Evolutionary conservation across 1,140 invertebrate genomes (phyloP), one percentile per base, ranked within the genome.

Genomic region (Theocolax elegans): DNA sequence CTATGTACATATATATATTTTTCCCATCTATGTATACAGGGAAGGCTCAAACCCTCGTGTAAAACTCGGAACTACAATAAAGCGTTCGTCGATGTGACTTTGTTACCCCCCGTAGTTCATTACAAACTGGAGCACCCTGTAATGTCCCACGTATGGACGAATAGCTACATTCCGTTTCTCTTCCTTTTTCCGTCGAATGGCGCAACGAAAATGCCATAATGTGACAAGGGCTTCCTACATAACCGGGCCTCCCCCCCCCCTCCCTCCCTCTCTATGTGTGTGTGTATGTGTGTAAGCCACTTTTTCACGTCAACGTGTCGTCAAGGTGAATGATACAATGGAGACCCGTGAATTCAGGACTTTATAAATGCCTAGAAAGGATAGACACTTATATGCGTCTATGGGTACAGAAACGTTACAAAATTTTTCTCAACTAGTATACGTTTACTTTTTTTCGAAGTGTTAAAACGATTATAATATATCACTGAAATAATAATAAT

Each of bases 241-340:
- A n/a, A n/a, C n/a, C n/a, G n/a, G n/a, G n/a, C n/a, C n/a, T n/a
- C n/a, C n/a, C n/a, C n/a, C n/a, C n/a, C n/a, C n/a, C n/a, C n/a
- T n/a, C n/a, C n/a, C n/a, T n/a, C n/a, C n/a, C n/a, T n/a, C n/a
- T n/a, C n/a, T n/a, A n/a, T n/a, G n/a, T n/a, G n/a, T n/a, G n/a
- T n/a, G n/a, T n/a, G n/a, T n/a, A n/a, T n/a, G n/a, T n/a, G n/a
- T n/a, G n/a, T n/a, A 19, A 40, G 60, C 27, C 40, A 70, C 40
- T 70, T 70, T 64, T 70, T 70, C 67, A 70, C 51, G 67, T 70
- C 67, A 56, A 70, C 59, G 13, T 56, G 17, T 48, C 60, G 40
- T 58, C 40, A 7, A 19, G 6, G 6, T 42, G 3, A 49, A 48
- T 8, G 3, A 19, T 4, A 51, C 31, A 64, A 51, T 51, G n/a